Evolutionary conservation across 2,113 vertebrate species (phyloP).

Genomic region (Labeo catla): DNA sequence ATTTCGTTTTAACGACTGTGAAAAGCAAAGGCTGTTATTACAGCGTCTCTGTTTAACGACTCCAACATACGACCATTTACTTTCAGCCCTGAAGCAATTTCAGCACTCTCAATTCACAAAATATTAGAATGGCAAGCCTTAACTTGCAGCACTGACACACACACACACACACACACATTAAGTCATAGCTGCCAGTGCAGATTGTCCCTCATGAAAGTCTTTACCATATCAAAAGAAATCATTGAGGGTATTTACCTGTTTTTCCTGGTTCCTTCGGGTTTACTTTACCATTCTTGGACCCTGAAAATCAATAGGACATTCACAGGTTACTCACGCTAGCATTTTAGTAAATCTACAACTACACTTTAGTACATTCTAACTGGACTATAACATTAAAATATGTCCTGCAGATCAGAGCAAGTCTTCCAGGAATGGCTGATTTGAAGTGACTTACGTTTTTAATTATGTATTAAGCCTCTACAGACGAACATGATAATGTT

Average conservation of each 20-base stretch:
- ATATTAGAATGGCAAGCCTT: slow-evolving; percentile 55
- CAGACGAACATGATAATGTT: slow-evolving; percentile 10
- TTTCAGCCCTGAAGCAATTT: slow-evolving; percentile 61
- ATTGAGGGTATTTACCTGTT: slow-evolving; percentile 85
- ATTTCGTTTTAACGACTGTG: slow-evolving; percentile 35
- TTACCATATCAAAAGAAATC: background rate
- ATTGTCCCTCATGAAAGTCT: slow-evolving; percentile 26
- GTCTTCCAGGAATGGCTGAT: background rate
- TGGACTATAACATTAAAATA: background rate
- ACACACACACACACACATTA: slow-evolving; percentile 40
- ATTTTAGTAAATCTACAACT: background rate
- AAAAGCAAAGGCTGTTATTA: slow-evolving; percentile 49
- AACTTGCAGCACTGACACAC: slow-evolving; percentile 47
- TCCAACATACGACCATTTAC: slow-evolving; percentile 60
- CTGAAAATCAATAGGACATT: slow-evolving; percentile 70
- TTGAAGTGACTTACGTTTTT: background rate
- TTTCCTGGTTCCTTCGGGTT: slow-evolving; percentile 89
- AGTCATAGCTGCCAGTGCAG: background rate
- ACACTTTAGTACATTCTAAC: background rate
- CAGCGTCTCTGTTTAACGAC: slow-evolving; percentile 52
- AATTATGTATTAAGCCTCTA: slow-evolving; percentile 11
- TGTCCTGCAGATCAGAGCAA: background rate
- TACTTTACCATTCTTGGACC: slow-evolving; percentile 83
- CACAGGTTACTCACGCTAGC: background rate
- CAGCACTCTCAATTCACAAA: slow-evolving; percentile 62